Evolutionary conservation across 2,113 vertebrate genomes (phyloP), one percentile per base, ranked within the genome.

Genomic region (Stictonetta naevosa): DNA sequence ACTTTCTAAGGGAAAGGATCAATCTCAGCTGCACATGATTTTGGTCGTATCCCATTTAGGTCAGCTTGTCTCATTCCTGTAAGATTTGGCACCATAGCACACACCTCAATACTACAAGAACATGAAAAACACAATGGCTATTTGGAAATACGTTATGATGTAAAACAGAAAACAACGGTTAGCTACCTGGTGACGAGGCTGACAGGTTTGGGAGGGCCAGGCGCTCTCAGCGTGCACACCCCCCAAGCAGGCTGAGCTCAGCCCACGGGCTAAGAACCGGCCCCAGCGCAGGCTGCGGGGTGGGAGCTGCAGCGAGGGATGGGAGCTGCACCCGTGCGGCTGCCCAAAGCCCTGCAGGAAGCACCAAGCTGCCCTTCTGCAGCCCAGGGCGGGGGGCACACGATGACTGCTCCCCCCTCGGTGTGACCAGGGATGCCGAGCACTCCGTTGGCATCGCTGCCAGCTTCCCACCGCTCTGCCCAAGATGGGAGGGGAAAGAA

Each of bases 301-400:
- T 2, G 10, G 53, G 22, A 42, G 21, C 34, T 6, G 31, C 69
- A 16, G 56, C 13, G 38, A 64, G 13, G 74, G 50, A 11, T 3
- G 10, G 46, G 21, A 42, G 21, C 34, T 6, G 34, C 69, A 16
- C 26, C n/a, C 56, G 17, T 2, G 33, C 0, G 0, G 40, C 48
- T 36, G 16, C 23, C 31, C 20, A 22, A 48, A 69, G 34, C 55
- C 29, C 15, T 7, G 21, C 12, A 75, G 59, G 11, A 21, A 19
- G 46, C 0, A 28, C 14, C 23, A 42, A 52, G 50, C 52, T 25
- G 10, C 26, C 11, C 28, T 58, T 58, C 31, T 76, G 63, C 7
- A 76, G 42, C 18, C 7, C 0, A 0, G 34, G 31, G n/a, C 71
- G 31, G 48, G 44, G 7, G 10, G 11, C 38, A 53, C 36, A 29